These are phyloP conservation scores for Cyanoramphus novaezelandiae DNA, from an alignment of 2,113 vertebrate species.

Conservation along the genomic window DNA sequence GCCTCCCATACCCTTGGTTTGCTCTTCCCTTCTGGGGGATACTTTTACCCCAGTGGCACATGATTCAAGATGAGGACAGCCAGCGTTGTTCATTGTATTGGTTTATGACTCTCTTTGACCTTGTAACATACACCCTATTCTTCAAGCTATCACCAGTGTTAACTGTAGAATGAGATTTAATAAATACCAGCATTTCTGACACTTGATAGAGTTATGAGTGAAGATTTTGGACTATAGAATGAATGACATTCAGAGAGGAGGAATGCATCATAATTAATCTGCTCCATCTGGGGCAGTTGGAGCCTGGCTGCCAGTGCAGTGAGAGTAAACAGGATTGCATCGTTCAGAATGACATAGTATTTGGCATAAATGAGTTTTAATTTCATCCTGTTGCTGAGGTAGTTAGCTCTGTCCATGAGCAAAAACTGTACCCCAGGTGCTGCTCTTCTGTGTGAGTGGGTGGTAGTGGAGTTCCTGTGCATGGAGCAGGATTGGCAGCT, in stretches of 20 bases:
- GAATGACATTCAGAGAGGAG: background rate
- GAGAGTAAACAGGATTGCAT: background rate
- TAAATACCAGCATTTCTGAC: background rate
- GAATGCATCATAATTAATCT: slow-evolving; percentile 8
- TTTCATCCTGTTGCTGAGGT: background rate
- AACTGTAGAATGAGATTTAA: background rate
- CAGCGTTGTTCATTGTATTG: background rate
- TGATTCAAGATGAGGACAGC: background rate
- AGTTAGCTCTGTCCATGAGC: background rate
- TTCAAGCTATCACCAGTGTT: background rate
- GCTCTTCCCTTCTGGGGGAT: background rate
- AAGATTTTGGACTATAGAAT: background rate
- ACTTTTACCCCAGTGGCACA: background rate
- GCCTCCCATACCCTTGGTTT: background rate
- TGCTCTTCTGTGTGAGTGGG: background rate
- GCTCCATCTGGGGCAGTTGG: slow-evolving; percentile 28
- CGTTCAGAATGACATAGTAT: background rate
- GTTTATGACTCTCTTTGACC: background rate
- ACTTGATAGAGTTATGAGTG: background rate
- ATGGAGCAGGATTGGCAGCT: background rate
- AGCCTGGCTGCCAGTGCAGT: background rate
- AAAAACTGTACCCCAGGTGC: background rate
- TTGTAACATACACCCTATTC: background rate
- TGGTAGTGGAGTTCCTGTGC: background rate
- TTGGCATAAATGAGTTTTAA: background rate